phyloP scores from a whole-genome alignment of 2,888 invertebrate genomes.

The Microctonus aethiopoides region DNA sequence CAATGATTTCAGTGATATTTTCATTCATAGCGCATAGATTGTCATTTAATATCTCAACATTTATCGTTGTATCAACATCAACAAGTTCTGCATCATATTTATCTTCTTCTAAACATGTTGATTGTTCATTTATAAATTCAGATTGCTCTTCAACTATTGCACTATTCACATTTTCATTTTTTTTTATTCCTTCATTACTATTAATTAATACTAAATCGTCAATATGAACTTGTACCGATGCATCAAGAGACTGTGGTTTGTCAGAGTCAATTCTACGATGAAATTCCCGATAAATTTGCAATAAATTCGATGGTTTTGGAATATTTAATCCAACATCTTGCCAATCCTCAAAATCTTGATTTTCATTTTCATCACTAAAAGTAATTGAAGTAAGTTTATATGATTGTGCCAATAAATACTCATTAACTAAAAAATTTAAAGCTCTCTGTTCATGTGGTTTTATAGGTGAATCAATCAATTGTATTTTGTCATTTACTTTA shows the following conservation, averaged over 20 bases:
- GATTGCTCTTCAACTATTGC: conserved; percentile 67
- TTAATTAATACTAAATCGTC: conserved; percentile 34
- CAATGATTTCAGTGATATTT: conserved; percentile 47
- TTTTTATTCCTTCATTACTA: conserved; percentile 42
- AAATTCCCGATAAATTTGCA: conserved; percentile 76
- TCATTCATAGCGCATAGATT: not conserved
- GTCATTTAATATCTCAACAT: conserved; percentile 37
- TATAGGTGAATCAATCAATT: conserved; percentile 68
- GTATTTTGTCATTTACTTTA: conserved; percentile 64
- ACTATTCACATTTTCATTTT: not conserved
- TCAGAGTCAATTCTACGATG: conserved; percentile 67
- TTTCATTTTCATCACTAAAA: conserved; percentile 90
- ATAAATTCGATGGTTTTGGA: conserved; percentile 80
- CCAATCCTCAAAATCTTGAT: conserved; percentile 94
- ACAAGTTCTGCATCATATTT: too few relatives aligned
- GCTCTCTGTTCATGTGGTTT: conserved; percentile 87
- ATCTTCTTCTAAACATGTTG: conserved; percentile 70
- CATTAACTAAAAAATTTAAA: conserved; percentile 87
- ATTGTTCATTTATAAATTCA: conserved; percentile 70
- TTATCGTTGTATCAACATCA: conserved; percentile 71
- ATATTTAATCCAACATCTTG: conserved; percentile 91
- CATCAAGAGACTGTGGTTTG: conserved; percentile 68
- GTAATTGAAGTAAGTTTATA: conserved; percentile 91
- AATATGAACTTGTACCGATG: conserved; percentile 58
- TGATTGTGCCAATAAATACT: conserved; percentile 81